Conservation (phyloP, 1,140 invertebrate species). For the Dendroctonus ponderosae region DNA sequence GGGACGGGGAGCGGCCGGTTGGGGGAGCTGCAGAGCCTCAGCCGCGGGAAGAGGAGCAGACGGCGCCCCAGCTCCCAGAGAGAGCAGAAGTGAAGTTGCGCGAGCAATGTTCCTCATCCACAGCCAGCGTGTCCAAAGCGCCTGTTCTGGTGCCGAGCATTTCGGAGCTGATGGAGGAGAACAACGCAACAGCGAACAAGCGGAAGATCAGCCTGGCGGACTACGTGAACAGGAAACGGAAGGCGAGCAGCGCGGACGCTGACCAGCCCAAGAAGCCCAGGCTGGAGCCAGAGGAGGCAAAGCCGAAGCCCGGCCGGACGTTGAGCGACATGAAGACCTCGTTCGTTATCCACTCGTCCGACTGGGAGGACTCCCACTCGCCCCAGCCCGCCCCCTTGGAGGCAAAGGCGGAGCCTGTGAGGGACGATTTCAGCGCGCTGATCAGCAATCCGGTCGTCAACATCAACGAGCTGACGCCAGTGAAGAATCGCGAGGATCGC, state of each 20-base stretch:
- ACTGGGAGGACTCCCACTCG: constrained; percentile 39
- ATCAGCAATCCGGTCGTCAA: constrained; percentile 35
- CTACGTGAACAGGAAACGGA: constrained; percentile 40
- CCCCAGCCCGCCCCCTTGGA: constrained; percentile 19
- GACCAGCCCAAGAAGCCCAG: constrained; percentile 8
- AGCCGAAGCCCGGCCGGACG: neutral
- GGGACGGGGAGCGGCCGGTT: constrained; percentile 1
- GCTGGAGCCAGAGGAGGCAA: neutral
- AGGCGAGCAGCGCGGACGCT: constrained; percentile 15
- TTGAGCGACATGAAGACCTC: constrained; percentile 15
- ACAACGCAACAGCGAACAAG: constrained; percentile 21
- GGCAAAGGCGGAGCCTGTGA: constrained; percentile 19
- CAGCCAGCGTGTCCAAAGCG: neutral
- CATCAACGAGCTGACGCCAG: constrained; percentile 28
- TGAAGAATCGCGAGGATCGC: constrained; percentile 25
- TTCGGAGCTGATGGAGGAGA: constrained; percentile 30
- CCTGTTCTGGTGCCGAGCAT: constrained; percentile 22
- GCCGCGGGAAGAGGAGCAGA: neutral
- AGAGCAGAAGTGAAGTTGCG: constrained; percentile 2
- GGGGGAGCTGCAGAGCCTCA: neutral
- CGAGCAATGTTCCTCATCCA: constrained; percentile 15
- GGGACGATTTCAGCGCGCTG: constrained; percentile 35
- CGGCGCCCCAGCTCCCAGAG: neutral
- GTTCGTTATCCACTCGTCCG: constrained; percentile 28
- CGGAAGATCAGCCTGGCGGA: constrained; percentile 39